Percentiles rank a stretch among this genome's conserved stretches.
These are phyloP conservation scores for Nephrotoma guestfalica DNA, from an alignment of 2,888 invertebrate genomes.

Conservation along the genomic window DNA sequence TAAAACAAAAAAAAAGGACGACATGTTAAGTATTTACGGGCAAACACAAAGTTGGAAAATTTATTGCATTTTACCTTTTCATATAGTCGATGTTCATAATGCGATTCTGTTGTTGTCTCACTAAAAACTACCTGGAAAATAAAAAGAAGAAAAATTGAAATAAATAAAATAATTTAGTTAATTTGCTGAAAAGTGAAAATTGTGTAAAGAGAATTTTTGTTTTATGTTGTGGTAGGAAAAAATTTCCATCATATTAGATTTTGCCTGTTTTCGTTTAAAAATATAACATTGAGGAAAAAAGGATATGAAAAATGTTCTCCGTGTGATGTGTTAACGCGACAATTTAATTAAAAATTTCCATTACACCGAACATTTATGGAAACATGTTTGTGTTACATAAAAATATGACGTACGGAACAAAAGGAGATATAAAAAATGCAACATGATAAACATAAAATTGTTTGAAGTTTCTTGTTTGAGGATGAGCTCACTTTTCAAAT, in stretches of 20 bases:
- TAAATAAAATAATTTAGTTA: background rate
- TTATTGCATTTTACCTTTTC: conserved; percentile 9
- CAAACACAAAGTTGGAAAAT: background rate
- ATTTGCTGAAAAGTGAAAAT: background rate
- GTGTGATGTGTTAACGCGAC: background rate
- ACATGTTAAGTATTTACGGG: background rate
- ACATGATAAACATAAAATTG: background rate
- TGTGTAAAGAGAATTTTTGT: background rate
- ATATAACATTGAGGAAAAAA: background rate
- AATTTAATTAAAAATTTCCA: background rate
- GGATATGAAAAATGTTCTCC: background rate
- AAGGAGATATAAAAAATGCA: background rate
- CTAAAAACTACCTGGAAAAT: conserved; percentile 4
- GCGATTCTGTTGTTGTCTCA: conserved; percentile 1
- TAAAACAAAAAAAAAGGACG: conserved; percentile 5
- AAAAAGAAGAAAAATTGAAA: background rate
- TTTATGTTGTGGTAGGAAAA: background rate
- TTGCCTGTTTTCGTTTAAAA: background rate
- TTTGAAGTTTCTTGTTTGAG: background rate
- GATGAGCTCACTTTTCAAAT: background rate
- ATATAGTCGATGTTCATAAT: conserved; percentile 9
- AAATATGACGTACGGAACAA: background rate
- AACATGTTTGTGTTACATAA: background rate
- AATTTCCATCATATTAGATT: background rate
- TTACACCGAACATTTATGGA: background rate